Evolutionary conservation across 2,113 vertebrate genomes (phyloP), one percentile per base, ranked within the genome.

Genomic region (Chitala chitala): DNA sequence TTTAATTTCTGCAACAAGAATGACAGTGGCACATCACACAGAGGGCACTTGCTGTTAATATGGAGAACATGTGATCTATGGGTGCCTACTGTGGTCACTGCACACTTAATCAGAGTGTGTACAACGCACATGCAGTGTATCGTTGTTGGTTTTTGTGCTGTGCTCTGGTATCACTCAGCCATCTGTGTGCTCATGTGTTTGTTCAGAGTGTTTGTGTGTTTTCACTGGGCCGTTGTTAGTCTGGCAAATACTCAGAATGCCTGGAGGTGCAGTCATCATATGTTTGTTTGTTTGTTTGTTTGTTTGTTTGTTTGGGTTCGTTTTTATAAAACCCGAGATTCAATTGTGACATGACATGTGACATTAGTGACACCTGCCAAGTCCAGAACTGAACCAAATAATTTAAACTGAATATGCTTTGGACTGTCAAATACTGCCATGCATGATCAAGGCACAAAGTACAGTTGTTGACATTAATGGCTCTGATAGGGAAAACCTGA

Each of bases 221-320:
- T 64, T 50, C 58, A 12, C 29, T 50, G 44, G 20, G 56, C n/a
- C n/a, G 5, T 8, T 73, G 58, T 64, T 64, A 58, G 42, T 63
- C 51, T 64, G 26, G 56, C 44, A 48, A 64, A 73, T 48, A 72
- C 44, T 54, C 29, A 54, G 13, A 38, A 73, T 51, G 29, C 44
- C 42, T 61, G 9, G 15, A 63, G 71, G 58, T 44, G 26, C 42
- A 22, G 9, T 31, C 10, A 22, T 50, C 10, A 26, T 26, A 33
- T 42, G 31, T 20, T 55, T 65, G 61, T 38, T 24, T 56, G 31
- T 53, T 71, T 66, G 38, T 61, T 63, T 59, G 33, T 73, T 58
- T 73, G 44, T 44, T 64, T 66, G 38, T 61, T 63, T 59, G 33
- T 73, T 58, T 73, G 44, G 26, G 50, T 73, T 51, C 58, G 22